phyloP scores from a whole-genome alignment of 2,888 invertebrate genomes.

The Cryptocheilus praepositus region DNA sequence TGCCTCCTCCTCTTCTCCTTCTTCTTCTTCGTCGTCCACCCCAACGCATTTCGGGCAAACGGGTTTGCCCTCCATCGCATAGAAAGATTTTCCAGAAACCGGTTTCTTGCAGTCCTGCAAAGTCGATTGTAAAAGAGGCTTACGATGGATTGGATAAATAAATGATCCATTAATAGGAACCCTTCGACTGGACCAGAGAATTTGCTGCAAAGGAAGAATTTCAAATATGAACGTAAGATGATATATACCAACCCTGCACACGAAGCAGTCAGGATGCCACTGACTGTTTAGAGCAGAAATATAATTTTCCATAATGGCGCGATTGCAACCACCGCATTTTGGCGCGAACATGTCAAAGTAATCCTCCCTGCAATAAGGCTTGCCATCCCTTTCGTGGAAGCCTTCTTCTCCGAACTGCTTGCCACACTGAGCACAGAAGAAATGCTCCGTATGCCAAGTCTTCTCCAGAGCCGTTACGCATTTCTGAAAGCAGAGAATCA shows the following conservation, averaged over 20 bases:
- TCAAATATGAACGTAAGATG: neutral
- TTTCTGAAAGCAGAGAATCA: conserved; percentile 82
- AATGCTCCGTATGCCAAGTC: conserved; percentile 99
- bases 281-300: conserved; percentile 97
- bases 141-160: neutral
- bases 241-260: conserved; percentile 89
- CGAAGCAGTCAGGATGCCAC: conserved; percentile 99
- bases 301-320: conserved; percentile 98
- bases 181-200: conserved; percentile 9
- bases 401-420: conserved; percentile 98
- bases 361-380: conserved; percentile 96
- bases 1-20: conserved; percentile 73
- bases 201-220: neutral
- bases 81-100: conserved; percentile 96
- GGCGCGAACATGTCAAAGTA: conserved; percentile 99
- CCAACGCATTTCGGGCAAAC: conserved; percentile 96
- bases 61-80: conserved; percentile 97
- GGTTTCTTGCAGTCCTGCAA: conserved; percentile 93
- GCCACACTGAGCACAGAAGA: conserved; percentile 98
- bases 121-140: conserved; percentile 26
- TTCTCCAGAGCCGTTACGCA: conserved; percentile 98
- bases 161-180: neutral
- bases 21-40: conserved; percentile 88
- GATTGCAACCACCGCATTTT: conserved; percentile 96
- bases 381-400: conserved; percentile 97